A percentile compares a stretch with the other conserved stretches of the same genome.
These are phyloP conservation scores for Nasonia vitripennis DNA, from an alignment of 1,140 invertebrate species.

Conservation along the genomic window DNA sequence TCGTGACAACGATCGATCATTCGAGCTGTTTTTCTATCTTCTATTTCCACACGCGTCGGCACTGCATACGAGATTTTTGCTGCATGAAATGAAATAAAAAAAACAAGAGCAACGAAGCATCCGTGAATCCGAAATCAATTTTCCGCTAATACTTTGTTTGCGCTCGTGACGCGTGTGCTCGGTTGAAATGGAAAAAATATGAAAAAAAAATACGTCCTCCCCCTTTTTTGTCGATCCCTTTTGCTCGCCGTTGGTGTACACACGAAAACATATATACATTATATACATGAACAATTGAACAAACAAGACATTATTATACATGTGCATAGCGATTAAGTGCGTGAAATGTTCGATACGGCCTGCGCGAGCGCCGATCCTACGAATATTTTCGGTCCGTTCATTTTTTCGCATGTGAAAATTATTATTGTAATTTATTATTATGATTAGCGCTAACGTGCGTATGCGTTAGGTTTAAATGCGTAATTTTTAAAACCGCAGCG, in stretches of 20 bases:
- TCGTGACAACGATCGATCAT: background rate
- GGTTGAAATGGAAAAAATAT: background rate
- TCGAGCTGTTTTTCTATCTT: background rate
- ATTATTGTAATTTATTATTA: constrained; percentile 19
- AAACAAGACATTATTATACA: background rate
- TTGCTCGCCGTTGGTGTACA: background rate
- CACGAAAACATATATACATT: background rate
- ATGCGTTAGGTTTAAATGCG: constrained; percentile 2
- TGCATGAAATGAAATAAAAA: background rate
- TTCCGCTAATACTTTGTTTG: background rate
- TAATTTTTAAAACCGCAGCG: constrained; percentile 13
- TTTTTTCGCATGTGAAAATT: constrained; percentile 5
- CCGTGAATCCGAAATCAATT: background rate
- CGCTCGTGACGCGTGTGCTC: background rate
- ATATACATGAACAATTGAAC: background rate
- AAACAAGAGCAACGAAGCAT: background rate
- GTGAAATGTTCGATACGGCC: constrained; percentile 25
- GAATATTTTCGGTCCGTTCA: constrained; percentile 19
- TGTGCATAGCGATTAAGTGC: background rate
- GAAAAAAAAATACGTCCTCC: background rate
- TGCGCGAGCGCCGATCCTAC: background rate
- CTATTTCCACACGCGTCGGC: background rate
- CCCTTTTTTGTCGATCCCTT: background rate
- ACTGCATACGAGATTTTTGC: background rate
- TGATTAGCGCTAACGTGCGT: background rate